Conservation (phyloP, 2,113 vertebrate species). For the Anarrhichthys ocellatus region DNA sequence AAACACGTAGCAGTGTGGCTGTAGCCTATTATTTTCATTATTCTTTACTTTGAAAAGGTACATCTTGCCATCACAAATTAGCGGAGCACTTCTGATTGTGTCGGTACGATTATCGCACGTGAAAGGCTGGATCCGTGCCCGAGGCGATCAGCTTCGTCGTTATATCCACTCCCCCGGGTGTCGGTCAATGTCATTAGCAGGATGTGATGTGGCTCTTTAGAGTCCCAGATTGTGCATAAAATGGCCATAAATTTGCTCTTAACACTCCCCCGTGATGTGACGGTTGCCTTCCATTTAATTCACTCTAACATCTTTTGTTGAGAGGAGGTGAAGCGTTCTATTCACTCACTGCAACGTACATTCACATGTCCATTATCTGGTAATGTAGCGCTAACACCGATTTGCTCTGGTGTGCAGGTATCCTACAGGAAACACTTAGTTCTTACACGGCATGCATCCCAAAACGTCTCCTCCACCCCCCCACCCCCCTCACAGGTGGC, state of each 20-base stretch:
- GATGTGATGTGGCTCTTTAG: constrained; percentile 28
- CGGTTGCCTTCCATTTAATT: constrained; percentile 19
- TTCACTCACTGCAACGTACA: not conserved
- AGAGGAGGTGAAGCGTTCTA: not conserved
- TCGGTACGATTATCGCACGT: not conserved
- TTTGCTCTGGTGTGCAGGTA: not conserved
- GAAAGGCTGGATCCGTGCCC: constrained; percentile 13
- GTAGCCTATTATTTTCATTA: not conserved
- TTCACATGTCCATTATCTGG: not conserved
- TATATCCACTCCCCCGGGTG: constrained; percentile 13
- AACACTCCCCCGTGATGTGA: not conserved
- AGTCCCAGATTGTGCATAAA: constrained; percentile 10
- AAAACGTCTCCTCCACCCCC: constrained; percentile 53
- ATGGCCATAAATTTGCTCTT: constrained; percentile 1
- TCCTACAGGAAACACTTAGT: not conserved
- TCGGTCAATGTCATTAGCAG: constrained; percentile 15
- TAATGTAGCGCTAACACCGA: not conserved
- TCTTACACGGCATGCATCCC: not conserved
- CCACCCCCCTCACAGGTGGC: constrained; percentile 81
- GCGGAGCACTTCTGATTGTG: not conserved
- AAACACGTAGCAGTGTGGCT: too few relatives aligned
- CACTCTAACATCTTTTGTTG: constrained; percentile 6
- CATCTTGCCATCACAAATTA: not conserved
- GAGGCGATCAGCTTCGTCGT: constrained; percentile 12
- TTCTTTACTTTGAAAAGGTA: constrained; percentile 9